Base-by-base conservation (phyloP, 2,888 invertebrate species). In the Euphydryas editha region DNA sequence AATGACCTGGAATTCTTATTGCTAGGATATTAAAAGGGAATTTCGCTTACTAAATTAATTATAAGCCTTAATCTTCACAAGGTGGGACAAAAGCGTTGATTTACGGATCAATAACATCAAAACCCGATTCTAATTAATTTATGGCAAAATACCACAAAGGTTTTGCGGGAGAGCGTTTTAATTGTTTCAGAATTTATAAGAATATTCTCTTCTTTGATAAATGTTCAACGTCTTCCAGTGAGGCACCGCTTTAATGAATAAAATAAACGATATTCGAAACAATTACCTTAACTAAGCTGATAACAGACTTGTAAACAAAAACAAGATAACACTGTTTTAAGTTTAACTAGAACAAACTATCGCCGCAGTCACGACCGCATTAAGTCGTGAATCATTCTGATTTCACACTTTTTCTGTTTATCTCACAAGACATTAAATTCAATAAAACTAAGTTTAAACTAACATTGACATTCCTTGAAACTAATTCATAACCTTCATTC, bases 181-280 rank as follows among this genome's bases (percentile, higher is more conserved):
- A 65, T 65, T 65, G 68, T 65, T 68, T 37, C 21, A 59, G 42
- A 68, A 54, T 65, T 54, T 24, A 61, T 51, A 65, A 59, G 55
- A 44, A 49, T 65, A 59, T 68, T 65, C 62, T 30, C 37, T 54
- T 39, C 58, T 65, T 65, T 65, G 20, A 62, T 62, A 58, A 56
- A 47, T 58, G 49, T 57, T 51, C 18, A 49, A 49, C 20, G 11
- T 11, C 21, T 51, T 57, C 30, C 4, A 36, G 30, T 42, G 11
- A 49, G n/a, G n/a, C n/a, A 36, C 54, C 54, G 15, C n/a, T 51
- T 54, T 54, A 54, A 54, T 54, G 54, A 54, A 54, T 54, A 54
- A 54, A 30, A 54, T 54, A 30, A 54, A 15, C 15, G 54, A 36
- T 30, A 54, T 17, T 36, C 17, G 21, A 3, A 54, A 36, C 54